Conservation (phyloP, 2,113 vertebrate species). For the Phyllostomus discolor region DNA sequence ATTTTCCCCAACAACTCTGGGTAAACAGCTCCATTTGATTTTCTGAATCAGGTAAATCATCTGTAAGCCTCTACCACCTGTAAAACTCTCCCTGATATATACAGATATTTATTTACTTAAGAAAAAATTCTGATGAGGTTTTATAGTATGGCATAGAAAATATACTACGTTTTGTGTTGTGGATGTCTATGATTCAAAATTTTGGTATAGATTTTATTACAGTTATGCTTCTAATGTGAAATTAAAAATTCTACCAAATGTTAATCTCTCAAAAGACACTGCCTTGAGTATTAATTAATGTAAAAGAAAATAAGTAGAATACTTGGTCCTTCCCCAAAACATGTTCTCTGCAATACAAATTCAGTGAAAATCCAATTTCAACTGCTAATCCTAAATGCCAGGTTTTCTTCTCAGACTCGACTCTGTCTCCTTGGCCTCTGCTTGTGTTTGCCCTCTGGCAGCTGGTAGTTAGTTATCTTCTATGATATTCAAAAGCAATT, state of each 20-base stretch:
- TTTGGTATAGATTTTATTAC: not conserved
- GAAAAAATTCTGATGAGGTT: not conserved
- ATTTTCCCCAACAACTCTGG: not conserved
- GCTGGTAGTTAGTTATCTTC: not conserved
- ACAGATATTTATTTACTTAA: not conserved
- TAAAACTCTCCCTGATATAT: not conserved
- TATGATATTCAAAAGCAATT: not conserved
- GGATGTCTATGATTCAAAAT: not conserved
- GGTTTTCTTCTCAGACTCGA: not conserved
- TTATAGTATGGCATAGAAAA: not conserved
- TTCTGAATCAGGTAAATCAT: not conserved
- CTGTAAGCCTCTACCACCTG: not conserved
- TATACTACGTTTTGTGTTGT: not conserved
- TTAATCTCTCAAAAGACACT: not conserved
- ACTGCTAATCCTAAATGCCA: not conserved
- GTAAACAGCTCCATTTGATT: not conserved
- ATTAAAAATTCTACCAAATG: not conserved
- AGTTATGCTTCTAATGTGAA: not conserved
- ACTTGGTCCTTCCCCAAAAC: not conserved
- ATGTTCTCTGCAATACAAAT: not conserved
- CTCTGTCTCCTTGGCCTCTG: not conserved
- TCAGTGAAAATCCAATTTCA: not conserved
- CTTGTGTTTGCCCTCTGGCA: not conserved
- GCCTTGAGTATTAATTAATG: not conserved
- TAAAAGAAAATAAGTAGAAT: not conserved